These are phyloP conservation scores for Pantherophis alleghaniensis DNA, from an alignment of 2,797 vertebrate genomes.

Conservation along the genomic window DNA sequence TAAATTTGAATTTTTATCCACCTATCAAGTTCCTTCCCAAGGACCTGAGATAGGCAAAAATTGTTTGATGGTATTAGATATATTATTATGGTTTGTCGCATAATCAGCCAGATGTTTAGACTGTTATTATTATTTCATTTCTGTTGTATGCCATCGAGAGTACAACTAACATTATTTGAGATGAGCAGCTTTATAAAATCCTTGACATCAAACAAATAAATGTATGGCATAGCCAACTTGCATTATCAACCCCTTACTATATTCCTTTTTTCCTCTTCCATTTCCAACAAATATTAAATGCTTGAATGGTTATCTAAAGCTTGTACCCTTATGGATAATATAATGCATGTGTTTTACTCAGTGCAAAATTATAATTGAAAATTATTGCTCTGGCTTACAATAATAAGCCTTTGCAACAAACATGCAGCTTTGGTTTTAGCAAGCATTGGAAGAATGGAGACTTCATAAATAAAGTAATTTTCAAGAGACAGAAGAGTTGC, in stretches of 20 bases:
- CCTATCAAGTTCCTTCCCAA: neutral
- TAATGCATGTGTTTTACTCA: conserved; percentile 50
- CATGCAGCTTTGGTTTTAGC: conserved; percentile 35
- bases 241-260: neutral
- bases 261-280: neutral
- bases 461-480: conserved; percentile 24
- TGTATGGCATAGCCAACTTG: neutral
- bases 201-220: neutral
- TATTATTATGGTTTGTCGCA: neutral
- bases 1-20: neutral
- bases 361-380: conserved; percentile 26
- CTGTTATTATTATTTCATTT: neutral
- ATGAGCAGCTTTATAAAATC: neutral
- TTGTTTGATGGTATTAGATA: neutral
- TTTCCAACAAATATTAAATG: neutral
- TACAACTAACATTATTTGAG: neutral
- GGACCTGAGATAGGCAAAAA: neutral
- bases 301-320: conserved; percentile 14
- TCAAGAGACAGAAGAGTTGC: conserved; percentile 13
- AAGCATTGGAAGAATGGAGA: conserved; percentile 27
- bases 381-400: conserved; percentile 50
- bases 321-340: neutral
- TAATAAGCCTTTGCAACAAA: conserved; percentile 42
- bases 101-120: neutral
- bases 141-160: neutral